phyloP scores from a whole-genome alignment of 1,140 invertebrate species.

The Caerostris darwini region DNA sequence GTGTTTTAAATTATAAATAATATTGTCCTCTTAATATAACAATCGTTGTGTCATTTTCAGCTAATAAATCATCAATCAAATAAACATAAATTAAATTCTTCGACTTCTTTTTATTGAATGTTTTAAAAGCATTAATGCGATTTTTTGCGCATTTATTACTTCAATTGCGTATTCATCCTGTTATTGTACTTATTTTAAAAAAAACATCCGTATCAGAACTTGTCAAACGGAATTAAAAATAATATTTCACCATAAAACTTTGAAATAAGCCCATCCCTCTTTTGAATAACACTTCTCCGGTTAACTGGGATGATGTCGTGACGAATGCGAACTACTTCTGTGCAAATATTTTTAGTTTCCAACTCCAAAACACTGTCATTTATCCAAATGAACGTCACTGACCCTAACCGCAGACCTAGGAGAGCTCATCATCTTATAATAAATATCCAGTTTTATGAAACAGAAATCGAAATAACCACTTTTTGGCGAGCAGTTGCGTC shows the following conservation, averaged over 20 bases:
- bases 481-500: neutral
- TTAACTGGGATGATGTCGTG: neutral
- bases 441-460: neutral
- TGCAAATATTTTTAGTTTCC: neutral
- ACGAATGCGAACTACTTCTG: neutral
- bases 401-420: neutral
- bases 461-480: neutral
- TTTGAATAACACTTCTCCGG: no score
- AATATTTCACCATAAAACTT: neutral
- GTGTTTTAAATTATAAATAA: no score
- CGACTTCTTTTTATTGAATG: no score
- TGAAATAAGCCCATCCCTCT: neutral
- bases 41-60: no score
- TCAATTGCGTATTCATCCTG: neutral
- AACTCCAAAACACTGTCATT: neutral
- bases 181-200: neutral
- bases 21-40: no score
- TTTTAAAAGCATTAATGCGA: no score
- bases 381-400: neutral
- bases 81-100: no score
- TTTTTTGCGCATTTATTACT: neutral
- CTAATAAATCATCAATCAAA: no score
- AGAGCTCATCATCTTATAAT: neutral
- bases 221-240: neutral
- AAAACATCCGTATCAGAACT: neutral